phyloP scores from a whole-genome alignment of 1,140 invertebrate species.

The Eueides isabella region DNA sequence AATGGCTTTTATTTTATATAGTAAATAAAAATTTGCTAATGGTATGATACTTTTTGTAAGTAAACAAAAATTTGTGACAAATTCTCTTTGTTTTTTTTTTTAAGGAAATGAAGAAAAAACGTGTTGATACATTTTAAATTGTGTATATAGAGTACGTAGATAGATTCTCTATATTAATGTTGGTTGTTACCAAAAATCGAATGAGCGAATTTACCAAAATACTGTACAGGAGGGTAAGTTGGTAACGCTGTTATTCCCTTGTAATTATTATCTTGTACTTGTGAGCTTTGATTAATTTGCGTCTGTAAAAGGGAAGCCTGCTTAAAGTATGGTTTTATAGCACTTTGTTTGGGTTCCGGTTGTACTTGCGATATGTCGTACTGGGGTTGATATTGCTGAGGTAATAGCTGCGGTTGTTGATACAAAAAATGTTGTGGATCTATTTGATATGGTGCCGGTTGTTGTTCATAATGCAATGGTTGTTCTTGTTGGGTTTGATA shows the following conservation, averaged over 20 bases:
- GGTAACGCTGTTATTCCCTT: conserved; percentile 41
- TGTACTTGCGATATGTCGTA: conserved; percentile 1
- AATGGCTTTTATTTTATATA: too few relatives aligned
- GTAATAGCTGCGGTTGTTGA: conserved; percentile 26
- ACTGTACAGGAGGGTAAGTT: conserved; percentile 64
- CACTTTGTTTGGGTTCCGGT: neutral
- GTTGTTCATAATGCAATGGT: neutral
- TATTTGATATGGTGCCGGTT: neutral
- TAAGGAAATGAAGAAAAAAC: neutral
- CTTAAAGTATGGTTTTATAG: neutral
- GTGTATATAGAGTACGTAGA: neutral
- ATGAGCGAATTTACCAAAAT: conserved; percentile 68
- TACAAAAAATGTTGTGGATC: conserved; percentile 17
- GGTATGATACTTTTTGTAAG: too few relatives aligned
- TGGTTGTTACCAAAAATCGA: conserved; percentile 53
- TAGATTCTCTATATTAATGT: conserved; percentile 37
- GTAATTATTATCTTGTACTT: conserved; percentile 29
- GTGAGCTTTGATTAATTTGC: conserved; percentile 11
- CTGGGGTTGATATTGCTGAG: neutral
- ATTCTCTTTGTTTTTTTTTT: neutral
- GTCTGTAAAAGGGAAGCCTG: conserved; percentile 18
- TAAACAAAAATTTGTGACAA: too few relatives aligned
- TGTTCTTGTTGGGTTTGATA: conserved; percentile 10
- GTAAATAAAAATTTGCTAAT: too few relatives aligned
- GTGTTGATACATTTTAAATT: too few relatives aligned